A percentile compares a stretch with the other conserved stretches of the same genome.
Conservation (phyloP, 2,113 vertebrate species). For the Phylloscopus trochilus region DNA sequence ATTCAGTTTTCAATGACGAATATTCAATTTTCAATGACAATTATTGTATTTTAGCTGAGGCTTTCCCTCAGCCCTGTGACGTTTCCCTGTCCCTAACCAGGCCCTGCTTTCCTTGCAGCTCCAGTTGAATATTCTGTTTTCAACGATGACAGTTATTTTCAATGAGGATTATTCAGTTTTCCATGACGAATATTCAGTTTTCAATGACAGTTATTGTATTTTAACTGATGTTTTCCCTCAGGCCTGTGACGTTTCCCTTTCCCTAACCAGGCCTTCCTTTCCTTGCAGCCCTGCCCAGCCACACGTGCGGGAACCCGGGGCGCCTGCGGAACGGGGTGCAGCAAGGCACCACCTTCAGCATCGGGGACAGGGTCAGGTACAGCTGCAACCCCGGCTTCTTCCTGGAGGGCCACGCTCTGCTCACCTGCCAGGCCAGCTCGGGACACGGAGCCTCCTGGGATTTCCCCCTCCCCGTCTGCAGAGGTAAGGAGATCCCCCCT, state of each 20-base stretch:
- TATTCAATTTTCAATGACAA: no score
- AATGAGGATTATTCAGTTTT: no score
- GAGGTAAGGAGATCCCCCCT: conserved; percentile 73
- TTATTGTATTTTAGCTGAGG: no score
- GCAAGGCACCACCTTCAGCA: conserved; percentile 91
- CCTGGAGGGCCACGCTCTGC: conserved; percentile 91
- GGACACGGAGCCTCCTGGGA: conserved; percentile 92
- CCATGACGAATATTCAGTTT: fast-evolving
- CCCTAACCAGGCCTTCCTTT: not conserved
- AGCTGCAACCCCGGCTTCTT: conserved; percentile 92
- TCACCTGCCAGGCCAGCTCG: conserved; percentile 87
- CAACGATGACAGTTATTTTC: no score
- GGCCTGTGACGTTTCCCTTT: fast-evolving
- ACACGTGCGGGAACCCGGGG: conserved; percentile 95
- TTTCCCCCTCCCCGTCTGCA: conserved; percentile 94
- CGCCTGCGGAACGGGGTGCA: conserved; percentile 89
- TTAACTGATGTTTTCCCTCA: fast-evolving
- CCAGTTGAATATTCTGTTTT: no score
- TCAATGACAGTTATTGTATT: fast-evolving
- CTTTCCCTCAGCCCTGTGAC: no score
- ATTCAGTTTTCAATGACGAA: no score
- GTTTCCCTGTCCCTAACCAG: no score
- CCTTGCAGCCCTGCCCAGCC: conserved; percentile 88
- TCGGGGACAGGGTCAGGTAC: conserved; percentile 95
- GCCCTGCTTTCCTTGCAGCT: no score